Evolutionary conservation across 2,797 vertebrate species (phyloP), one percentile per base, ranked within the genome.

Genomic region (Epinephelus awoara): DNA sequence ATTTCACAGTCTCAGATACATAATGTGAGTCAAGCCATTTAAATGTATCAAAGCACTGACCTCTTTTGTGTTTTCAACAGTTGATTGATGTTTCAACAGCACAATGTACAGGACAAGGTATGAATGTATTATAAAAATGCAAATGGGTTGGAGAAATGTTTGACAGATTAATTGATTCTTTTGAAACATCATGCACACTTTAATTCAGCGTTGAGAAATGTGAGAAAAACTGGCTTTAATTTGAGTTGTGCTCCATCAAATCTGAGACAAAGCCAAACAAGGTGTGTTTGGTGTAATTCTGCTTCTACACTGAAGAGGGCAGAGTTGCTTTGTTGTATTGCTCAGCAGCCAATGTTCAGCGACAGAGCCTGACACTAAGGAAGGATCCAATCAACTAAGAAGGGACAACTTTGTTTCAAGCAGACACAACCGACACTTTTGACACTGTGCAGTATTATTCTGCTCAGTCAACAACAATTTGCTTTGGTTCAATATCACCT

Each of bases 241-340:
- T 75, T 34, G 34, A 34, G 7, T 6, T n/a, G 19, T 10, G 3
- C 14, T 57, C 6, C 5, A 5, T 34, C 15, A 25, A 40, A 21
- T 29, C n/a, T 4, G 34, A 80, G 55, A 42, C 38, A 23, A 27
- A 42, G 55, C 46, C 38, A n/a, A 27, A 42, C 4, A 0, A 38
- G 19, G 23, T 62, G 47, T 23, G 52, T 5, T 51, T 3, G 0
- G 1, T 84, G 90, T 72, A 89, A 29, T 92, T 82, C 10, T 0
- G 2, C 0, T 34, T 78, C 62, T n/a, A 9, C 4, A 19, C 92
- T 92, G 89, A 66, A 74, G 92, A 91, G 89, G 90, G 92, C 93
- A 92, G 82, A 82, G 82, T 84, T 90, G 92, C 65, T 74, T 77
- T 87, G 77, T 80, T 80, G 64, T 67, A 59, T 15, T 7, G 4